Conservation (phyloP, 2,888 invertebrate species). For the Lordiphosa andalusiaca region DNA sequence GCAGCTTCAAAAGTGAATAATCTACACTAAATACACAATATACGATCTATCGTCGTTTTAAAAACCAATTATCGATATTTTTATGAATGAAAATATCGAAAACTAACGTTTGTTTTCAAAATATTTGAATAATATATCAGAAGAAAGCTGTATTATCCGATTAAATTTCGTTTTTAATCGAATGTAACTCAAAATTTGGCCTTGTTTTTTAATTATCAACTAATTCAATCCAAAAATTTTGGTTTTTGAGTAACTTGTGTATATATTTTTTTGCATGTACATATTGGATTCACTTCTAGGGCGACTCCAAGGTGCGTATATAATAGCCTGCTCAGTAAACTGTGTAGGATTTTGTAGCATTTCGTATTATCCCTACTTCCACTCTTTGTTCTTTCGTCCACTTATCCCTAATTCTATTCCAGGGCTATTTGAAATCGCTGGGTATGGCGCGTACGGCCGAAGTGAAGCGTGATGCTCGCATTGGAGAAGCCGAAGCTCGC, state of each 20-base stretch:
- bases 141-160: too few relatives aligned
- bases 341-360: slow-evolving; percentile 5
- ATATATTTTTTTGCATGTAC: slow-evolving; percentile 41
- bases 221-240: neutral
- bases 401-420: slow-evolving; percentile 11
- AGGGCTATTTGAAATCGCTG: slow-evolving; percentile 91
- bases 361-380: neutral
- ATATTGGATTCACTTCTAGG: slow-evolving; percentile 65
- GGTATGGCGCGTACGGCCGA: slow-evolving; percentile 97
- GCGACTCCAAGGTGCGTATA: slow-evolving; percentile 79
- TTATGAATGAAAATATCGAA: too few relatives aligned
- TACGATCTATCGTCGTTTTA: too few relatives aligned
- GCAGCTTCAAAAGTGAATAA: too few relatives aligned
- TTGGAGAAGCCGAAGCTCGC: slow-evolving; percentile 97
- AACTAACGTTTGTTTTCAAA: too few relatives aligned
- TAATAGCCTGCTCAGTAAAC: slow-evolving; percentile 8
- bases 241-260: slow-evolving; percentile 37
- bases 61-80: too few relatives aligned
- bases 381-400: neutral
- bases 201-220: too few relatives aligned
- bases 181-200: too few relatives aligned
- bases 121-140: too few relatives aligned
- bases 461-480: slow-evolving; percentile 96
- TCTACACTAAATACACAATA: too few relatives aligned
- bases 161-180: too few relatives aligned